phyloP scores from a whole-genome alignment of 2,797 vertebrate genomes.

The Characodon lateralis region DNA sequence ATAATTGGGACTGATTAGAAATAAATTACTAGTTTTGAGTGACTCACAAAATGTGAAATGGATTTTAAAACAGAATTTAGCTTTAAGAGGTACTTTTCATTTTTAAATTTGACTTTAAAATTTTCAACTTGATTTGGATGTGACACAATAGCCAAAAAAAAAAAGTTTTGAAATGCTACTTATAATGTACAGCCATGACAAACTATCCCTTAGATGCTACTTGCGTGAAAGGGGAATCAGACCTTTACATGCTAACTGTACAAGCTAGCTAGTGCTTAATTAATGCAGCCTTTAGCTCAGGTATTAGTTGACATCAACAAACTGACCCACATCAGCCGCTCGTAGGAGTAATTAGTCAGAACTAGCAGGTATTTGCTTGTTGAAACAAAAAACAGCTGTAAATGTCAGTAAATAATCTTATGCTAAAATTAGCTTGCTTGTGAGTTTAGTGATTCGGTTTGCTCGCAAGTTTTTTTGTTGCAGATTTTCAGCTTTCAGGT shows the following conservation, averaged over 20 bases:
- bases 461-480: not conserved
- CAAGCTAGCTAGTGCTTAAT: not conserved
- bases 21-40: too few relatives aligned
- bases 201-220: not conserved
- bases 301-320: not conserved
- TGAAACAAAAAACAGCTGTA: not conserved
- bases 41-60: too few relatives aligned
- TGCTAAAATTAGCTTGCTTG: not conserved
- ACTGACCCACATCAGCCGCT: not conserved
- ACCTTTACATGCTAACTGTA: not conserved
- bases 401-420: not conserved
- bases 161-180: not conserved
- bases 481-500: not conserved
- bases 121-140: too few relatives aligned
- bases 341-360: not conserved
- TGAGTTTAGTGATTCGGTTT: not conserved
- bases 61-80: too few relatives aligned
- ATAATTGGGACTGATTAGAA: too few relatives aligned
- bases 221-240: not conserved
- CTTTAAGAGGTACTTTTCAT: not conserved
- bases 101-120: not conserved
- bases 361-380: not conserved
- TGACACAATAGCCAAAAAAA: too few relatives aligned
- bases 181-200: not conserved
- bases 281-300: not conserved